phyloP scores from a whole-genome alignment of 2,797 vertebrate species.

The Rhadinocentrus ornatus region DNA sequence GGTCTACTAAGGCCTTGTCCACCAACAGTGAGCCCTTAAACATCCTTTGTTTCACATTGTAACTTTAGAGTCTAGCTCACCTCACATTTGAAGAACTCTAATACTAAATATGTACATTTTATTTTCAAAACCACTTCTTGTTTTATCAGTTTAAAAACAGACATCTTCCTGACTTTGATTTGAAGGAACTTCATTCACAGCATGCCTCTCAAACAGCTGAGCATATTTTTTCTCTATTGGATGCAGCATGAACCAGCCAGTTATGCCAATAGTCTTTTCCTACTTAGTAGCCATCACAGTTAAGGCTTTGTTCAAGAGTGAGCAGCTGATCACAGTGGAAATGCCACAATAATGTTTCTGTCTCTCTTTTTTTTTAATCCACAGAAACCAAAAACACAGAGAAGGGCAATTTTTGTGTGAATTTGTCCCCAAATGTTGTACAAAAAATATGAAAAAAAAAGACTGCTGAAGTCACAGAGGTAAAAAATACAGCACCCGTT shows the following conservation, averaged over 20 bases:
- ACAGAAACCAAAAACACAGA: slow-evolving; percentile 20
- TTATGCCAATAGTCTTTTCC: slow-evolving; percentile 43
- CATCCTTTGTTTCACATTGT: background rate
- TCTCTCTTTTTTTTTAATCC: slow-evolving; percentile 5
- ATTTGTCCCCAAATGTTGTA: slow-evolving; percentile 8
- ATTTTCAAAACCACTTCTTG: slow-evolving; percentile 6
- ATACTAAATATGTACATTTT: background rate
- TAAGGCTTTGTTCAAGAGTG: slow-evolving; percentile 64
- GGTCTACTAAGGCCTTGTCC: background rate
- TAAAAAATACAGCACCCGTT: background rate
- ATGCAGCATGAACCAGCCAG: slow-evolving; percentile 15
- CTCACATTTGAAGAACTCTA: background rate
- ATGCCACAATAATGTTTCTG: slow-evolving; percentile 47
- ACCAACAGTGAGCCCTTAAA: background rate
- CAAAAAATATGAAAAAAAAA: background rate
- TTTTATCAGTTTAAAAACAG: slow-evolving; percentile 1
- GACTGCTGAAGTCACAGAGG: background rate
- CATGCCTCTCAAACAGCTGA: slow-evolving; percentile 38
- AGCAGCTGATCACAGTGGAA: slow-evolving; percentile 74
- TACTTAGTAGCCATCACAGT: slow-evolving; percentile 57
- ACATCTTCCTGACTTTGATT: background rate
- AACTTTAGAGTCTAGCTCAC: background rate
- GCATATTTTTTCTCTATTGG: slow-evolving; percentile 51
- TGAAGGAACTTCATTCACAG: slow-evolving; percentile 11
- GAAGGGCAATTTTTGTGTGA: background rate